phyloP scores from a whole-genome alignment of 2,113 vertebrate genomes.

The Henicopernis longicauda region DNA sequence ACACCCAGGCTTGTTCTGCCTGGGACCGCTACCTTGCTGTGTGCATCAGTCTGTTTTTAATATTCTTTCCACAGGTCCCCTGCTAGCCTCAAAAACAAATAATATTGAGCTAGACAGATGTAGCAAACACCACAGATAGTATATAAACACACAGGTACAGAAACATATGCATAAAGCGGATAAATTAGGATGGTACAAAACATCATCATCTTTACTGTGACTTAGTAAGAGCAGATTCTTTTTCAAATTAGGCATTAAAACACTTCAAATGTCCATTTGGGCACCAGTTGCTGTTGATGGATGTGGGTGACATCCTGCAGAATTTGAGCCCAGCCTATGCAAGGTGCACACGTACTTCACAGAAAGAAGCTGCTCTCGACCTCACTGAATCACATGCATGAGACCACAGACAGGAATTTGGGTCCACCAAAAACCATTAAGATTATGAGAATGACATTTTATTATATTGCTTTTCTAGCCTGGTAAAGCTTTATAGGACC shows the following conservation, averaged over 20 bases:
- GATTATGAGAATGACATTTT: background rate
- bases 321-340: background rate
- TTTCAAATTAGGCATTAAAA: background rate
- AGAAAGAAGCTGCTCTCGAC: background rate
- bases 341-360: background rate
- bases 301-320: rapidly evolving
- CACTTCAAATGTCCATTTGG: background rate
- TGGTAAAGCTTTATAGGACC: slow-evolving; percentile 3
- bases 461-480: background rate
- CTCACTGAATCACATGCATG: background rate
- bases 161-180: background rate
- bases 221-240: background rate
- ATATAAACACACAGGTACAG: background rate
- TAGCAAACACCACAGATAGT: background rate
- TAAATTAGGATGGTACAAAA: background rate
- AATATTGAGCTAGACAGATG: background rate
- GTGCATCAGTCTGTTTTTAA: background rate
- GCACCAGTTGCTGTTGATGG: background rate
- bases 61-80: background rate
- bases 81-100: background rate
- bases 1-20: background rate
- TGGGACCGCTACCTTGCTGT: background rate
- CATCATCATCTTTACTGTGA: background rate
- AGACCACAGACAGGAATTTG: background rate
- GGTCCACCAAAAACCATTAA: background rate